A percentile compares a stretch with the other conserved stretches of the same genome.
Conservation (phyloP, 1,140 invertebrate species). For the Macrobrachium nipponense region DNA sequence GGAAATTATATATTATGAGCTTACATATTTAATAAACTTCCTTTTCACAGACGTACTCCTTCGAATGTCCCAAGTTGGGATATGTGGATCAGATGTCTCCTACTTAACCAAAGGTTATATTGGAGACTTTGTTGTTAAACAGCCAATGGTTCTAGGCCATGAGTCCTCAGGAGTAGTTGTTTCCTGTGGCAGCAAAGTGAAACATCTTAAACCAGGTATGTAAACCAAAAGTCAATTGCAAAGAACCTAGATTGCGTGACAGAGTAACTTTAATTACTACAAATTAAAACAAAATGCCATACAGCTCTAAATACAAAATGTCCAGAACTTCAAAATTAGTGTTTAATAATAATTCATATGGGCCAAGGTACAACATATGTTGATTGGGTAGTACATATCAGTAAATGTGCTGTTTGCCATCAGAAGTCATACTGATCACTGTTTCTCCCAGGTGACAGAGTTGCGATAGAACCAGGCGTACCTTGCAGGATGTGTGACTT, state of each 20-base stretch:
- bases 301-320: no score
- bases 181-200: constrained; percentile 81
- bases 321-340: no score
- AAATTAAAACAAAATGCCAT: no score
- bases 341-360: no score
- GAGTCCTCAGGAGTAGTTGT: constrained; percentile 84
- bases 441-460: constrained; percentile 80
- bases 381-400: not conserved
- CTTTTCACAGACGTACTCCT: constrained; percentile 82
- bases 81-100: constrained; percentile 96
- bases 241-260: no score
- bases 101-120: constrained; percentile 88
- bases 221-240: no score
- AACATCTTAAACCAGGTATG: constrained; percentile 76
- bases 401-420: constrained; percentile 65
- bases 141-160: constrained; percentile 91
- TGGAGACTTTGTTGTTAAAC: constrained; percentile 83
- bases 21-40: not conserved
- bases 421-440: not conserved
- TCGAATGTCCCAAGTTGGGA: constrained; percentile 89
- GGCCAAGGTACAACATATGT: no score
- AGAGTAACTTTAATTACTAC: no score
- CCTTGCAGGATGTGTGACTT: constrained; percentile 86
- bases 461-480: constrained; percentile 93
- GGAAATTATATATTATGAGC: not conserved